A percentile compares a stretch with the other conserved stretches of the same genome.
phyloP scores from a whole-genome alignment of 2,113 vertebrate genomes.

The Syrmaticus mikado region DNA sequence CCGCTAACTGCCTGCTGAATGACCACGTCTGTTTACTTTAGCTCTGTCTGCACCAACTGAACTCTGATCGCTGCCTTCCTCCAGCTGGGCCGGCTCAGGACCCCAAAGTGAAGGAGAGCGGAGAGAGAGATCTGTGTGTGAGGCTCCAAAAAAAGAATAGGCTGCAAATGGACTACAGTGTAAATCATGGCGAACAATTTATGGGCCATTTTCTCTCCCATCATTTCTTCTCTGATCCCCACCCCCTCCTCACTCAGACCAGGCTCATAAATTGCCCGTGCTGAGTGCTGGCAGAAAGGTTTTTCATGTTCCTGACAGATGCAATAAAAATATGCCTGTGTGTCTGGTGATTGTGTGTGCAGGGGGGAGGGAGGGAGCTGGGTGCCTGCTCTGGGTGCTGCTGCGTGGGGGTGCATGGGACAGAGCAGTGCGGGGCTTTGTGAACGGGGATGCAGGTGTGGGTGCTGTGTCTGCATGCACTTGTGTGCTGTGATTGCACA shows the following conservation, averaged over 20 bases:
- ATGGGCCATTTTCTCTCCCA: conserved; percentile 64
- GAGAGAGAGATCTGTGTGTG: neutral
- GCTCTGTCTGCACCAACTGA: conserved; percentile 97
- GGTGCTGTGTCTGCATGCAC: accelerated
- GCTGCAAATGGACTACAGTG: conserved; percentile 52
- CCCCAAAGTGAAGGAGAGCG: conserved; percentile 62
- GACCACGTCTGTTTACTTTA: conserved; percentile 99
- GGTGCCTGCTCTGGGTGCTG: neutral
- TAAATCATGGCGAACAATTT: conserved; percentile 67
- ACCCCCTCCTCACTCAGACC: neutral
- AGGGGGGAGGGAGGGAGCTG: neutral
- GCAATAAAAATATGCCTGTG: conserved; percentile 65
- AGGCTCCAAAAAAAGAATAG: neutral
- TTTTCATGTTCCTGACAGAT: conserved; percentile 63
- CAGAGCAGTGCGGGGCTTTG: accelerated
- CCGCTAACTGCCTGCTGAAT: conserved; percentile 96
- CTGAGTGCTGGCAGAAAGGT: conserved; percentile 64
- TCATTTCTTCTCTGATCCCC: conserved; percentile 45
- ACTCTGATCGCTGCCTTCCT: conserved; percentile 91
- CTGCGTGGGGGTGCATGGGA: accelerated
- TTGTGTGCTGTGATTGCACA: accelerated
- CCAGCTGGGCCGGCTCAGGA: conserved; percentile 98
- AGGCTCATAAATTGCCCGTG: conserved; percentile 62
- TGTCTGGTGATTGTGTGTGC: neutral
- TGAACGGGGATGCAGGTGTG: neutral